A percentile compares a stretch with the other conserved stretches of the same genome.
These are phyloP conservation scores for Pygoscelis antarcticus DNA, from an alignment of 2,113 vertebrate genomes.

Conservation along the genomic window DNA sequence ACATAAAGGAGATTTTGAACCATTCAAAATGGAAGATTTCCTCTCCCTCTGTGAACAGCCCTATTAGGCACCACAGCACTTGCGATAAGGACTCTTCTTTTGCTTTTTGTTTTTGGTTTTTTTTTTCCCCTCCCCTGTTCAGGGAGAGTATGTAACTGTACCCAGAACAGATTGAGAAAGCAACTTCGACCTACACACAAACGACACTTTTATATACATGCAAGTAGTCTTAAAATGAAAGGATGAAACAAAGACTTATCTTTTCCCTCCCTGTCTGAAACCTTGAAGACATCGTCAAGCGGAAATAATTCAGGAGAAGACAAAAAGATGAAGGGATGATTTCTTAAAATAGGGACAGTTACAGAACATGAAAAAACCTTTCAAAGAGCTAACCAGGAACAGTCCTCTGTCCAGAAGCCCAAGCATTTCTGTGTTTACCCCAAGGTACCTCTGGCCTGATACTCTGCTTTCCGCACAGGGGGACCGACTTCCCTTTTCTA, in stretches of 20 bases:
- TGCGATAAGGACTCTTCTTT: accelerated
- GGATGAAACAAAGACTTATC: neutral
- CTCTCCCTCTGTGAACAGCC: neutral
- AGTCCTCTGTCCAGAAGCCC: neutral
- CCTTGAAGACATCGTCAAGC: neutral
- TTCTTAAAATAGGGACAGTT: neutral
- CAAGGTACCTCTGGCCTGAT: too few species aligned
- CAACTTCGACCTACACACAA: neutral
- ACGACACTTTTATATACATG: neutral
- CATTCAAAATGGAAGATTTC: neutral
- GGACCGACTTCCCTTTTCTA: neutral
- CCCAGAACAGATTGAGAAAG: neutral
- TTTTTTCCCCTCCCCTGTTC: too few species aligned
- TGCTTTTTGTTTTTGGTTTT: too few species aligned
- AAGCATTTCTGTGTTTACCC: neutral
- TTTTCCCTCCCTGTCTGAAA: neutral
- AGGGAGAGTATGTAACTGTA: accelerated
- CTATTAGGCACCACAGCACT: accelerated
- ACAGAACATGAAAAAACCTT: neutral
- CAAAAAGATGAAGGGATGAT: neutral
- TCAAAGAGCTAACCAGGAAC: neutral
- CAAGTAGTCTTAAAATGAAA: neutral
- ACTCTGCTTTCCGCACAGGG: neutral
- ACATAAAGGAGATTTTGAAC: neutral
- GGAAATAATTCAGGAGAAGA: neutral